phyloP scores from a whole-genome alignment of 2,113 vertebrate species.

The Mobula hypostoma region DNA sequence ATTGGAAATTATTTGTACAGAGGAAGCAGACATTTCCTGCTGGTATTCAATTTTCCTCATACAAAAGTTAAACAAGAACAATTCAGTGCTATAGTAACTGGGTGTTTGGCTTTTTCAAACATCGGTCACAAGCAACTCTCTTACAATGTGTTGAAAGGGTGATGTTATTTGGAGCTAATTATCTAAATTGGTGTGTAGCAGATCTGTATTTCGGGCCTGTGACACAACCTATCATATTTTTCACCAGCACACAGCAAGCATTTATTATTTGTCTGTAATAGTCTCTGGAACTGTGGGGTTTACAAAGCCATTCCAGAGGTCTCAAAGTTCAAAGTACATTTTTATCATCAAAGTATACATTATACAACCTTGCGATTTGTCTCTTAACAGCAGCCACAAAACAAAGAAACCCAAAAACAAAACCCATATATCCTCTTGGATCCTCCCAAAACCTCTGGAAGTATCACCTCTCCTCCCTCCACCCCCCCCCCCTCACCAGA shows the following conservation, averaged over 20 bases:
- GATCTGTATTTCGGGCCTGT: background rate
- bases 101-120: background rate
- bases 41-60: background rate
- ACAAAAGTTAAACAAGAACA: background rate
- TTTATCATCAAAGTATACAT: too few relatives aligned
- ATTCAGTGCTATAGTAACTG: background rate
- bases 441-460: too few relatives aligned
- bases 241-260: background rate
- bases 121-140: background rate
- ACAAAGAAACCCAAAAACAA: too few relatives aligned
- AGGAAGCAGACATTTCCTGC: background rate
- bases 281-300: too few relatives aligned
- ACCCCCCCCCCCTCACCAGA: too few relatives aligned
- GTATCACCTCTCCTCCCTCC: too few relatives aligned
- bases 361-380: too few relatives aligned
- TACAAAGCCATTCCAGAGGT: too few relatives aligned
- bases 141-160: background rate
- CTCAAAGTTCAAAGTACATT: too few relatives aligned
- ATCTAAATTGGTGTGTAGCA: background rate
- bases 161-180: background rate
- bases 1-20: background rate
- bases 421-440: too few relatives aligned
- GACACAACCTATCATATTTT: background rate
- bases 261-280: too few relatives aligned
- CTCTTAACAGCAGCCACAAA: too few relatives aligned